Percentiles rank a stretch among this genome's conserved stretches.
phyloP scores from a whole-genome alignment of 2,113 vertebrate genomes.

The Muntiacus reevesi region DNA sequence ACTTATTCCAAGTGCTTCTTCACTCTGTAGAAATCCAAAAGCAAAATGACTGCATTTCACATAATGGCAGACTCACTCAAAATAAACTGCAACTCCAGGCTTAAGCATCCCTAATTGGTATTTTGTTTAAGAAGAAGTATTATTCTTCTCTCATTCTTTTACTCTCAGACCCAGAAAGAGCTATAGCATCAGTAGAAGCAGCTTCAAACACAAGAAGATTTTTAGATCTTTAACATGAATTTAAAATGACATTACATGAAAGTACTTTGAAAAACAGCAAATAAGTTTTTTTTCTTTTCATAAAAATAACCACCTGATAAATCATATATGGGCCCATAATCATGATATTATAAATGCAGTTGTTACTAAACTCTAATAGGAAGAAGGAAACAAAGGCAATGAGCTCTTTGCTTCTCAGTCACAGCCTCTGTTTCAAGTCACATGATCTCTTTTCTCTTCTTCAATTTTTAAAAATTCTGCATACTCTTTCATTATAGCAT shows the following conservation, averaged over 20 bases:
- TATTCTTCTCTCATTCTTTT: background rate
- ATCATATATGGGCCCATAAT: background rate
- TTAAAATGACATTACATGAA: constrained; percentile 26
- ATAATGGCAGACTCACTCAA: background rate
- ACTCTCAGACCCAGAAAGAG: background rate
- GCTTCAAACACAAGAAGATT: background rate
- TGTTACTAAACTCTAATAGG: background rate
- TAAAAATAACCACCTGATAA: background rate
- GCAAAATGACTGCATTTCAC: background rate
- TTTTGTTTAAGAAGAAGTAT: constrained; percentile 9
- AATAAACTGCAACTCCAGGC: background rate
- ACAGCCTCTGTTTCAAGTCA: background rate
- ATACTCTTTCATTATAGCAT: background rate
- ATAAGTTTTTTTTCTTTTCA: background rate
- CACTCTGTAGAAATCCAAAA: background rate
- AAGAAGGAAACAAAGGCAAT: constrained; percentile 20
- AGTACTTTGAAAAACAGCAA: background rate
- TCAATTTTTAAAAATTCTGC: background rate
- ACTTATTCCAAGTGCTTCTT: background rate
- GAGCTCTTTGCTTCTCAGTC: background rate
- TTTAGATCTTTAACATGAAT: constrained; percentile 26
- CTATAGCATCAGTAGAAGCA: background rate
- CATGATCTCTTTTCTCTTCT: background rate
- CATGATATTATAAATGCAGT: background rate
- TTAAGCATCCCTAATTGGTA: background rate